Percentiles rank a stretch among this genome's conserved stretches.
Conservation (phyloP, 2,888 invertebrate species). For the Drosophila testacea region DNA sequence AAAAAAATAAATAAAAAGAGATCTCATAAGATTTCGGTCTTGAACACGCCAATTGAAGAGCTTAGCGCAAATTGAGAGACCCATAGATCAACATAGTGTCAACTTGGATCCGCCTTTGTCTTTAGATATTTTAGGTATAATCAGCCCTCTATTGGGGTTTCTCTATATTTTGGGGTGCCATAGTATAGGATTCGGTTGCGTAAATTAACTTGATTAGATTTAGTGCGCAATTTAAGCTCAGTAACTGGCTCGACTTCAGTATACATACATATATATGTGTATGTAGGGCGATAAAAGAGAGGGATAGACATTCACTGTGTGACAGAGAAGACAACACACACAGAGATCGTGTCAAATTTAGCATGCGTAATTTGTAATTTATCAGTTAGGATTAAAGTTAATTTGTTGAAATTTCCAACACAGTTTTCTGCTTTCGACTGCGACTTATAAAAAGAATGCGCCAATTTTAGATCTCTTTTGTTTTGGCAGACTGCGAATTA, state of each 20-base stretch:
- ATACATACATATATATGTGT: background rate
- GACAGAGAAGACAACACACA: background rate
- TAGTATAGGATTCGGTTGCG: slow-evolving; percentile 52
- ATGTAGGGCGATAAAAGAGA: slow-evolving; percentile 26
- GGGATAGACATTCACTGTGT: background rate
- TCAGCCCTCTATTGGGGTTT: slow-evolving; percentile 1
- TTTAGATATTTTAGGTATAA: slow-evolving; percentile 28
- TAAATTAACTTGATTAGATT: slow-evolving; percentile 80
- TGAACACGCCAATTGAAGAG: slow-evolving; percentile 38
- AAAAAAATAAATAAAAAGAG: background rate
- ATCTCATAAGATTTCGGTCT: slow-evolving; percentile 15
- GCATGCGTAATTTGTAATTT: slow-evolving; percentile 49
- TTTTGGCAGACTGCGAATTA: background rate
- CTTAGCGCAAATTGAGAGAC: slow-evolving; percentile 36
- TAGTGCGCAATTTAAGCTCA: slow-evolving; percentile 65
- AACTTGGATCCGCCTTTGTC: slow-evolving; percentile 51
- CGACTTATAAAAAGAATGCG: slow-evolving; percentile 27
- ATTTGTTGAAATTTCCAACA: slow-evolving; percentile 23
- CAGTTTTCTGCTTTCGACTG: slow-evolving; percentile 4
- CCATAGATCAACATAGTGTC: slow-evolving; percentile 36
- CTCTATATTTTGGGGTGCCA: slow-evolving; percentile 44
- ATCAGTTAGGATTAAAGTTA: slow-evolving; percentile 32
- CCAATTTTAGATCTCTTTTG: slow-evolving; percentile 18
- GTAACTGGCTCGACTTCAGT: slow-evolving; percentile 22
- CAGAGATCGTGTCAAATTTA: slow-evolving; percentile 39